Percentiles rank a stretch among this genome's conserved stretches.
Conservation (phyloP, 2,113 vertebrate genomes). For the Corythaixoides concolor region DNA sequence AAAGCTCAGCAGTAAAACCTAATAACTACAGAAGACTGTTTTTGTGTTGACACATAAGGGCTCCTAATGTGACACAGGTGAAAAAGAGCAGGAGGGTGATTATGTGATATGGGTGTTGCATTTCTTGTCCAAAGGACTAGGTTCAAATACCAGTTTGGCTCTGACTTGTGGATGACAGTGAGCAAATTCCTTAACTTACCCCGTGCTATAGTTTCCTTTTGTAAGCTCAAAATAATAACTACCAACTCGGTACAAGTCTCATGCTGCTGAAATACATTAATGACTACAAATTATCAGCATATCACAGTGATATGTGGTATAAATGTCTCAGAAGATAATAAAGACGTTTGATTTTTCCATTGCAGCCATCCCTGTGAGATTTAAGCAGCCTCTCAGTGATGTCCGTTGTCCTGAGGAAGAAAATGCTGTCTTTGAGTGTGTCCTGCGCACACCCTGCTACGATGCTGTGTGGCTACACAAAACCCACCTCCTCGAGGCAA, state of each 20-base stretch:
- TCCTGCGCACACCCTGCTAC: slow-evolving; percentile 74
- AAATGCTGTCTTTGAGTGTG: slow-evolving; percentile 77
- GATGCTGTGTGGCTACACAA: slow-evolving; percentile 78
- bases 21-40: neutral
- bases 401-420: slow-evolving; percentile 69
- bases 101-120: neutral
- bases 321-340: neutral
- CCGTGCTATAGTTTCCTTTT: neutral
- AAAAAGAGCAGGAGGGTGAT: neutral
- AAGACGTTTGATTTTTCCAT: neutral
- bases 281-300: neutral
- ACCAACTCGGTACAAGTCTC: neutral
- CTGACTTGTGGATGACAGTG: neutral
- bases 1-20: neutral
- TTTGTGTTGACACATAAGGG: neutral
- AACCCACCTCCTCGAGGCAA: slow-evolving; percentile 59
- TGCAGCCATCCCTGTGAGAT: slow-evolving; percentile 77
- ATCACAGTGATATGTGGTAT: neutral
- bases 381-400: slow-evolving; percentile 73
- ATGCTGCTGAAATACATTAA: neutral
- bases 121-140: neutral
- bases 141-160: neutral
- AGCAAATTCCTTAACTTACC: neutral
- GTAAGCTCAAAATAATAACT: neutral
- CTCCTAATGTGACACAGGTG: neutral